phyloP scores from a whole-genome alignment of 2,113 vertebrate genomes.

The Melanocharis versteri region DNA sequence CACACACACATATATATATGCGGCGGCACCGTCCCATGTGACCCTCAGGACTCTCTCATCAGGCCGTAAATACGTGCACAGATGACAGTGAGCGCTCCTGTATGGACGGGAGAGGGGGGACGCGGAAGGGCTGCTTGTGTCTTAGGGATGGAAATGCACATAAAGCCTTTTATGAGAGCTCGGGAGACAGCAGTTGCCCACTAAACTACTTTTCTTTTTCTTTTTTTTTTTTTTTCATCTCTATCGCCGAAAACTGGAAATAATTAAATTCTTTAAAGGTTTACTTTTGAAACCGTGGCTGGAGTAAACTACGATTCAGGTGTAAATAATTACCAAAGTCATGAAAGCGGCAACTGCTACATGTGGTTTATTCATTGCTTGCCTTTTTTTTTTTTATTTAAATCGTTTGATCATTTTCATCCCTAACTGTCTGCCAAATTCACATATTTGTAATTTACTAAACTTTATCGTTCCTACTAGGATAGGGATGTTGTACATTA shows the following conservation, averaged over 20 bases:
- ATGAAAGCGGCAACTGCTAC: conserved; percentile 28
- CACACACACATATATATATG: rapidly evolving
- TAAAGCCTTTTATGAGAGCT: not conserved
- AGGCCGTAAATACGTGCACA: not conserved
- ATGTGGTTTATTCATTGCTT: not conserved
- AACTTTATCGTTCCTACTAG: not conserved
- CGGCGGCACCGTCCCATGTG: not conserved
- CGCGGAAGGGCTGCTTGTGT: not conserved
- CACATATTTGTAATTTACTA: conserved; percentile 35
- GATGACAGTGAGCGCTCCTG: not conserved
- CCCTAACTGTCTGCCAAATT: conserved; percentile 32
- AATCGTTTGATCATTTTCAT: conserved; percentile 5
- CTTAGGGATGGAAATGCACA: not conserved
- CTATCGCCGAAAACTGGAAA: conserved; percentile 34
- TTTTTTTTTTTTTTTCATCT: not conserved
- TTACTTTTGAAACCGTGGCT: conserved; percentile 20
- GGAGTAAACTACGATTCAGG: conserved; percentile 45
- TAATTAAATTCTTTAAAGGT: conserved; percentile 50
- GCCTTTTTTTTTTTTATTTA: not conserved
- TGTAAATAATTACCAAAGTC: conserved; percentile 53
- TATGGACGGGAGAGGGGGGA: not conserved
- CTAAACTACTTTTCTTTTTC: not conserved
- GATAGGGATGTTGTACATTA: not conserved
- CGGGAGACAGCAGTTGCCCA: not conserved
- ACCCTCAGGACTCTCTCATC: not conserved